These are phyloP conservation scores for Leucania comma DNA, from an alignment of 2,888 invertebrate species.

Conservation along the genomic window DNA sequence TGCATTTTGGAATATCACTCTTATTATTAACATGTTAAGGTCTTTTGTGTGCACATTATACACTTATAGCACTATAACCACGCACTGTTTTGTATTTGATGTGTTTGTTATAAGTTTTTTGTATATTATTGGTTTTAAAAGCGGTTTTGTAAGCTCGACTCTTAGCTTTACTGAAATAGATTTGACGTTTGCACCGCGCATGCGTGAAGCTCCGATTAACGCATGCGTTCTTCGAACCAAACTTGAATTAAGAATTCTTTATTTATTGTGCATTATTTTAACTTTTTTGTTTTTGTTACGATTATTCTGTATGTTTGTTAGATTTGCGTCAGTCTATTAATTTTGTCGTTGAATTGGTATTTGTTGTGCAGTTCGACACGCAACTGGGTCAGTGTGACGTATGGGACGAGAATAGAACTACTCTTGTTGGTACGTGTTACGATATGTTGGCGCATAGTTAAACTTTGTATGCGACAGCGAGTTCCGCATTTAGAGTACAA, in stretches of 20 bases:
- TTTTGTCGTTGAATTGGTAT: slow-evolving; percentile 17
- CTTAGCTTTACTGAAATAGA: slow-evolving; percentile 86
- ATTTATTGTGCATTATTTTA: slow-evolving; percentile 4
- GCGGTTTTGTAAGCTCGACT: slow-evolving; percentile 61
- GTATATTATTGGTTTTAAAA: slow-evolving; percentile 61
- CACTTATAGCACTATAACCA: slow-evolving; percentile 25
- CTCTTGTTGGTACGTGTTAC: slow-evolving; percentile 15
- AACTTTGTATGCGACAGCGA: slow-evolving; percentile 49
- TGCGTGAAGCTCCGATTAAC: slow-evolving; percentile 69
- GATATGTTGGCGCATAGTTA: slow-evolving; percentile 11
- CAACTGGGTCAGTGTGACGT: slow-evolving; percentile 53
- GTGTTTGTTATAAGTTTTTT: slow-evolving; percentile 39
- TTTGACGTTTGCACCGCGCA: slow-evolving; percentile 83
- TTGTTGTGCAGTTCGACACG: slow-evolving; percentile 38
- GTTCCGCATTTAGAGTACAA: slow-evolving; percentile 51
- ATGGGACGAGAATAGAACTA: slow-evolving; percentile 51
- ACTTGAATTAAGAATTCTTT: slow-evolving; percentile 9
- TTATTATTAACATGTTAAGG: slow-evolving; percentile 44
- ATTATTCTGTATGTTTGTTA: not conserved
- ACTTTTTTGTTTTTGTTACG: not conserved
- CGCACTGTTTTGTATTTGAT: slow-evolving; percentile 41
- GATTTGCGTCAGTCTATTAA: slow-evolving; percentile 5
- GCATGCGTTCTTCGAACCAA: slow-evolving; percentile 76
- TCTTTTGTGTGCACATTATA: slow-evolving; percentile 50
- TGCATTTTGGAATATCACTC: slow-evolving; percentile 73